Base-by-base conservation (phyloP, 1,140 invertebrate genomes). In the Conopomorpha cramerella region DNA sequence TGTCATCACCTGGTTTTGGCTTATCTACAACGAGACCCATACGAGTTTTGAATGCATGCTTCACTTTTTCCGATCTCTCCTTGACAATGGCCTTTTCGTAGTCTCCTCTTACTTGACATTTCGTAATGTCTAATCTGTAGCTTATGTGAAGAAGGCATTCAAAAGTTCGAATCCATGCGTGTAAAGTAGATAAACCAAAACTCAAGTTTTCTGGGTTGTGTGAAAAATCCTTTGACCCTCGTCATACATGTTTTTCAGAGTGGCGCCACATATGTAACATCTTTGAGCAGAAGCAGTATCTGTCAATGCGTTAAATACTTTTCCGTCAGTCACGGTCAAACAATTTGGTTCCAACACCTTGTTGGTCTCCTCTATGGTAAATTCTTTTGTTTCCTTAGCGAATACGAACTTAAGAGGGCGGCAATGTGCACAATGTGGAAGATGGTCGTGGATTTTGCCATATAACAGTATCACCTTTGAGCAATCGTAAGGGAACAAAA, bases 271-370 rank as follows among this genome's bases (percentile, higher is more conserved):
- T 4, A 63, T 31, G 29, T 50, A 49, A 14, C 45, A 54, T 12
- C 28, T 31, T 37, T 36, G 30, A 8, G 41, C 27, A 15, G 48
- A 55, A 13, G 33, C 31, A 33, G 36, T 57, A 23, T 46, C 25
- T n/a, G 47, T 52, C 7, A 51, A 29, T 1, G 45, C 43, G 41
- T 58, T 58, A 17, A 43, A 46, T 3, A 57, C 46, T 43, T 59
- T 61, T 2, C 52, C 57, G 34, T 61, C 51, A 30, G 56, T 45
- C 60, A 57, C 57, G 2, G 45, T 54, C 16, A 52, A 43, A 14
- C 25, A 62, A 25, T 29, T 17, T 30, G 25, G 49, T 36, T 32
- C 35, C 18, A 1, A 53, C 30, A 8, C 13, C 10, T 36, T 32
- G 18, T 37, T 14, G n/a, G 34, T 37, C 36, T 49, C 49, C 17